Evolutionary conservation across 2,888 invertebrate genomes (phyloP).

Genomic region (Notodonta dromedarius): DNA sequence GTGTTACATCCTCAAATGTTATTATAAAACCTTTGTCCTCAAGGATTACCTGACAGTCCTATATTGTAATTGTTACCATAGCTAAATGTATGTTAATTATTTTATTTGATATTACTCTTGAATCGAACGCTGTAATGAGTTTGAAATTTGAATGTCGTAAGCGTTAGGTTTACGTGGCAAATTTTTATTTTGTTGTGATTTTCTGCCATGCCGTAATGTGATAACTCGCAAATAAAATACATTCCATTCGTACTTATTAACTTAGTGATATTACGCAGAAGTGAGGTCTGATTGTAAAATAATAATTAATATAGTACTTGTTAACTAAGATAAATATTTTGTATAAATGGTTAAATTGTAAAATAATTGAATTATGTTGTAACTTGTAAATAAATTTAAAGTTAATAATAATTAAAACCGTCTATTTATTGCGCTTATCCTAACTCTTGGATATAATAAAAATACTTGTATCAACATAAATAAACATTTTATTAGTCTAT

Average conservation of each 20-base stretch:
- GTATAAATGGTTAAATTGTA: conserved; percentile 84
- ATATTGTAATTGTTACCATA: conserved; percentile 76
- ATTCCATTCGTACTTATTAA: conserved; percentile 70
- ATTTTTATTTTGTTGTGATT: conserved; percentile 52
- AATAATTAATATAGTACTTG: conserved; percentile 74
- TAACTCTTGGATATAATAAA: neutral
- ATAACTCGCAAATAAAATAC: conserved; percentile 67
- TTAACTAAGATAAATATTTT: conserved; percentile 81
- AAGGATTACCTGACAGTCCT: conserved; percentile 45
- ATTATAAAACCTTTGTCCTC: conserved; percentile 18
- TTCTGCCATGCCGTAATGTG: conserved; percentile 77
- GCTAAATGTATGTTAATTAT: conserved; percentile 65
- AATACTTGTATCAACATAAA: neutral
- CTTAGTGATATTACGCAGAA: conserved; percentile 67
- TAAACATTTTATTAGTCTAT: conserved; percentile 3
- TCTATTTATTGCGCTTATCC: conserved; percentile 39
- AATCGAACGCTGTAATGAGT: conserved; percentile 38
- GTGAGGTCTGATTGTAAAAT: conserved; percentile 80
- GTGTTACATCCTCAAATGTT: conserved; percentile 22
- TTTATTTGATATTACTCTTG: conserved; percentile 51
- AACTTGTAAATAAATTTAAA: conserved; percentile 83
- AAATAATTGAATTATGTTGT: conserved; percentile 77
- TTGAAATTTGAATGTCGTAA: conserved; percentile 29
- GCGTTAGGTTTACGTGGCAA: conserved; percentile 28
- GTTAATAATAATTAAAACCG: conserved; percentile 65